A percentile compares a stretch with the other conserved stretches of the same genome.
Conservation (phyloP, 2,113 vertebrate genomes). For the Anoura caudifer region DNA sequence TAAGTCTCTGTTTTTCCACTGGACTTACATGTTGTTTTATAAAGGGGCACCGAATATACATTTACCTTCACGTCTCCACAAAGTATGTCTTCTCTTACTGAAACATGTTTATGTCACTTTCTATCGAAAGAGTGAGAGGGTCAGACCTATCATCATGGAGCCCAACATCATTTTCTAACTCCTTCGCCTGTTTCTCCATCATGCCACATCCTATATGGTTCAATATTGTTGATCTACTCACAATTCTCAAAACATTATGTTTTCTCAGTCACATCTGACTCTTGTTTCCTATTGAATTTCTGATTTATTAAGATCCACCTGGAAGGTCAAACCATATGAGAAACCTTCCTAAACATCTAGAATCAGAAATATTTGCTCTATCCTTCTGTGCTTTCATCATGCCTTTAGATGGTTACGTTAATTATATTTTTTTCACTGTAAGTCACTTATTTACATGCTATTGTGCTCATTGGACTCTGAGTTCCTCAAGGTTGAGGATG, state of each 20-base stretch:
- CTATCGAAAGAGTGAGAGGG: neutral
- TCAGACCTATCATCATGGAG: neutral
- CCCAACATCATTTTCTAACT: neutral
- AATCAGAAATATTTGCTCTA: neutral
- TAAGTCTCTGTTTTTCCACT: neutral
- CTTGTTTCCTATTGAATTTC: neutral
- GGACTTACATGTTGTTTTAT: neutral
- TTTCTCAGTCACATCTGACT: neutral
- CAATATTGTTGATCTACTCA: neutral
- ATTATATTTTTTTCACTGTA: neutral
- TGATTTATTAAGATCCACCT: neutral
- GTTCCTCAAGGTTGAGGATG: neutral
- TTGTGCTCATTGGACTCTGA: neutral
- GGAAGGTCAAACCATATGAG: neutral
- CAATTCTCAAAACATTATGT: neutral
- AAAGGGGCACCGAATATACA: neutral
- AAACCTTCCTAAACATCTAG: neutral
- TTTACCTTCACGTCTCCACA: neutral
- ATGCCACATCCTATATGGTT: rapidly evolving
- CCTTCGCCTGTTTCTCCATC: neutral
- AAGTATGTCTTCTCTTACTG: neutral
- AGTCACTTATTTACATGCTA: neutral
- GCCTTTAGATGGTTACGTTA: neutral
- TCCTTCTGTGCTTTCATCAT: neutral
- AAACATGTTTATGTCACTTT: neutral